Percentiles rank a stretch among this genome's conserved stretches.
phyloP scores from a whole-genome alignment of 2,113 vertebrate species.

The Pogona vitticeps region DNA sequence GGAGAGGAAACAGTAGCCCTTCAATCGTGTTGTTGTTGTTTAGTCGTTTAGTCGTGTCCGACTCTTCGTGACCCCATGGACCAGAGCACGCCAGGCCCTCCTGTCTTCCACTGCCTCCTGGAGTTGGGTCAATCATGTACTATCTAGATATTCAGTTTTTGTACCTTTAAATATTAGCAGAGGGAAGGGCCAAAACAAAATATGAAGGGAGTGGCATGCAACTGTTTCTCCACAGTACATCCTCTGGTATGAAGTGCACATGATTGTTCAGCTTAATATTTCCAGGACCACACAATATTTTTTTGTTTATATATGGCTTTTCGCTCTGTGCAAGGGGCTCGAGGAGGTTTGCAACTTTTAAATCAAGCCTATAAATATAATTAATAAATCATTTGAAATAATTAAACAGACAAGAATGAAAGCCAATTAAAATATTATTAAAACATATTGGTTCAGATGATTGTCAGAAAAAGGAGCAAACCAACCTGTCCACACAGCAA shows the following conservation, averaged over 20 bases:
- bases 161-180: not conserved
- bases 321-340: not conserved
- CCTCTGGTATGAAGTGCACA: not conserved
- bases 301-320: not conserved
- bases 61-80: too few relatives aligned
- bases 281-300: too few relatives aligned
- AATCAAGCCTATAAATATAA: too few relatives aligned
- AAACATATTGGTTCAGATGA: too few relatives aligned
- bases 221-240: not conserved
- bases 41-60: not conserved
- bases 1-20: conserved; percentile 42
- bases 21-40: not conserved
- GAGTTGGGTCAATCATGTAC: too few relatives aligned
- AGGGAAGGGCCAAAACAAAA: not conserved
- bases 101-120: too few relatives aligned
- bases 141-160: not conserved
- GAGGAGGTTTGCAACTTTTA: not conserved
- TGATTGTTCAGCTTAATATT: not conserved
- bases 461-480: too few relatives aligned
- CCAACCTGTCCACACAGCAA: too few relatives aligned
- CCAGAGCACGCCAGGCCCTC: too few relatives aligned
- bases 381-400: too few relatives aligned
- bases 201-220: not conserved
- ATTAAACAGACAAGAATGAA: too few relatives aligned
- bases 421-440: too few relatives aligned